A percentile compares a stretch with the other conserved stretches of the same genome.
Evolutionary conservation across 2,113 vertebrate genomes (phyloP).

Genomic region (Barbus barbus): DNA sequence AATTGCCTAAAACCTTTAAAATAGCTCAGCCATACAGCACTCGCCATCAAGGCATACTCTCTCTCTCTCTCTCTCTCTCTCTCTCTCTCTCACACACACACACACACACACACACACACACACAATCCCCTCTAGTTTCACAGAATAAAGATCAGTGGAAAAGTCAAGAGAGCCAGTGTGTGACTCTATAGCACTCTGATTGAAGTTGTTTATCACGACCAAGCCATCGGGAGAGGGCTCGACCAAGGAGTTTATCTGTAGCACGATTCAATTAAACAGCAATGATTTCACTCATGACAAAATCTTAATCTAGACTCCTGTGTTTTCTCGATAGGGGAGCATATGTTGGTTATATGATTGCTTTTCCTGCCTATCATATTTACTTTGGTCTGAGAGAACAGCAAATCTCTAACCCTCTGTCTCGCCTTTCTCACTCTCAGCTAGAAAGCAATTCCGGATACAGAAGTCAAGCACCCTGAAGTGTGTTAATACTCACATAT

Average conservation of each 20-base stretch:
- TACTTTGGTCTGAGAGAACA: constrained; percentile 74
- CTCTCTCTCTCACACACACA: not conserved
- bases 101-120: not conserved
- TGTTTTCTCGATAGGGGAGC: constrained; percentile 76
- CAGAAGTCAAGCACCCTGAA: constrained; percentile 78
- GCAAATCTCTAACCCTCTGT: constrained; percentile 69
- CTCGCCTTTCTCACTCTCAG: constrained; percentile 64
- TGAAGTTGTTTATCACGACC: constrained; percentile 61
- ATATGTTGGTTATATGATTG: constrained; percentile 73
- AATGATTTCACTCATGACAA: constrained; percentile 71
- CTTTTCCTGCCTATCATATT: constrained; percentile 73
- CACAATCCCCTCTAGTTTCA: constrained; percentile 32
- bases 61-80: too few relatives aligned
- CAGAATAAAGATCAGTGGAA: constrained; percentile 47
- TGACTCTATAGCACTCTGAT: constrained; percentile 51
- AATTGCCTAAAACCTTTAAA: not conserved
- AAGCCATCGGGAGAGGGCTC: constrained; percentile 60
- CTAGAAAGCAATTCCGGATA: constrained; percentile 73
- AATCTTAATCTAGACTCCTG: constrained; percentile 75
- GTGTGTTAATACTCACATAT: constrained; percentile 79
- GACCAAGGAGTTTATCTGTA: constrained; percentile 68
- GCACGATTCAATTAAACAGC: constrained; percentile 70
- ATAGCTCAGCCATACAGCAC: not conserved
- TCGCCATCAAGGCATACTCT: not conserved
- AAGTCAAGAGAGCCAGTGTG: constrained; percentile 54